These are phyloP conservation scores for Pheosia gnoma DNA, from an alignment of 2,888 invertebrate genomes.

Conservation along the genomic window DNA sequence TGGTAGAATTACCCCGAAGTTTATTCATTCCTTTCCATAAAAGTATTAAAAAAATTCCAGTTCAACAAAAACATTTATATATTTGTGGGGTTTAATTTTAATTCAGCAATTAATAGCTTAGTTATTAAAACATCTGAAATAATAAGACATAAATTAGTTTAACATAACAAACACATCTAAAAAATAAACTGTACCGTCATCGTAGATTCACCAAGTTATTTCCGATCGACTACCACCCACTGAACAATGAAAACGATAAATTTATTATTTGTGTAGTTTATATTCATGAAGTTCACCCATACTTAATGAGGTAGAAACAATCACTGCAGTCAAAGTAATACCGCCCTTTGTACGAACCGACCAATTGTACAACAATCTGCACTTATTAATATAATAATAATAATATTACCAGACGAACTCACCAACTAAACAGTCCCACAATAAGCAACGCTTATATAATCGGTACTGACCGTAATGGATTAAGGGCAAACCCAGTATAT, in stretches of 20 bases:
- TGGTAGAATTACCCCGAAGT: too few species aligned
- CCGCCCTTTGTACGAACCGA: not conserved
- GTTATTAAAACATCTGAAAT: too few species aligned
- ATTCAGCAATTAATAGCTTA: too few species aligned
- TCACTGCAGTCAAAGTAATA: not conserved
- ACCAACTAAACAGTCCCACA: too few species aligned
- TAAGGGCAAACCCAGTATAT: too few species aligned
- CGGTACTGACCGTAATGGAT: too few species aligned
- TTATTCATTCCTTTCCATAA: too few species aligned
- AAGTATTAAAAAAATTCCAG: too few species aligned
- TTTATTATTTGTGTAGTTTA: constrained; percentile 23
- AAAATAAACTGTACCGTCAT: constrained; percentile 14
- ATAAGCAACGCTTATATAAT: too few species aligned
- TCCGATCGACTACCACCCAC: constrained; percentile 29
- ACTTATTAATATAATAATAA: not conserved
- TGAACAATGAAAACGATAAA: constrained; percentile 32
- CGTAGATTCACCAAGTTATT: constrained; percentile 16
- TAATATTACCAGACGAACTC: not conserved
- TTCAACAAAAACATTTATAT: too few species aligned
- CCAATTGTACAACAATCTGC: not conserved
- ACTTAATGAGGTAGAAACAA: constrained; percentile 28
- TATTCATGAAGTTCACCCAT: constrained; percentile 18
- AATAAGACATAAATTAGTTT: too few species aligned
- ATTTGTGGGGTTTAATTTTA: too few species aligned
- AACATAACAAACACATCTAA: not conserved